Conservation (phyloP, 1,140 invertebrate genomes). For the Aphaenogaster ashmeadi region DNA sequence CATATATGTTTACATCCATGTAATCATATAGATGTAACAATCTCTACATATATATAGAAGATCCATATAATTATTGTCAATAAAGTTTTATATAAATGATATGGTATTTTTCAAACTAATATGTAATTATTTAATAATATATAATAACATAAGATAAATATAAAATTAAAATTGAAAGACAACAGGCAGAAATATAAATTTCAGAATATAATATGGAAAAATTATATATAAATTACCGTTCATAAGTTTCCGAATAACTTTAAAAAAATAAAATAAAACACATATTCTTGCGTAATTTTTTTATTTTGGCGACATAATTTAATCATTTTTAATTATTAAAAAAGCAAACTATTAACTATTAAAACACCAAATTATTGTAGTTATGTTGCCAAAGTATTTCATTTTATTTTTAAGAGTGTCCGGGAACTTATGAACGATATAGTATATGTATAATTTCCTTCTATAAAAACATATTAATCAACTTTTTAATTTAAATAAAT, state of each 20-base stretch:
- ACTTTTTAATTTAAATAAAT: neutral
- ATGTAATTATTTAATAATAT: neutral
- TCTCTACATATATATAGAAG: too few relatives aligned
- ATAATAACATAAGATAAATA: constrained; percentile 20
- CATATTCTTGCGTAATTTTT: too few relatives aligned
- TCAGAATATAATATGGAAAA: neutral
- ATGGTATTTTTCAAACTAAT: neutral
- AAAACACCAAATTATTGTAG: too few relatives aligned
- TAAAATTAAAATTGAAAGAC: neutral
- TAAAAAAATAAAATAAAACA: too few relatives aligned
- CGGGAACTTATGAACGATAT: too few relatives aligned
- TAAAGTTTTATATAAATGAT: neutral
- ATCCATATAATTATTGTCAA: neutral
- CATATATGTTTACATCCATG: neutral
- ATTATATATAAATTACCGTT: neutral
- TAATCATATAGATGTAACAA: too few relatives aligned
- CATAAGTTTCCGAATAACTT: too few relatives aligned
- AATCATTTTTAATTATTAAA: too few relatives aligned
- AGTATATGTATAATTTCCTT: neutral
- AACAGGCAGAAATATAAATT: constrained; percentile 26
- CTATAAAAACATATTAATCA: neutral
- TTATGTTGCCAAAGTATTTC: too few relatives aligned
- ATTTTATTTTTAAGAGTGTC: too few relatives aligned
- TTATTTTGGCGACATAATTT: too few relatives aligned
- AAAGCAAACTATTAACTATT: too few relatives aligned